Evolutionary conservation across 1,140 invertebrate genomes (phyloP), one percentile per base, ranked within the genome.

Genomic region (Argopecten irradians): DNA sequence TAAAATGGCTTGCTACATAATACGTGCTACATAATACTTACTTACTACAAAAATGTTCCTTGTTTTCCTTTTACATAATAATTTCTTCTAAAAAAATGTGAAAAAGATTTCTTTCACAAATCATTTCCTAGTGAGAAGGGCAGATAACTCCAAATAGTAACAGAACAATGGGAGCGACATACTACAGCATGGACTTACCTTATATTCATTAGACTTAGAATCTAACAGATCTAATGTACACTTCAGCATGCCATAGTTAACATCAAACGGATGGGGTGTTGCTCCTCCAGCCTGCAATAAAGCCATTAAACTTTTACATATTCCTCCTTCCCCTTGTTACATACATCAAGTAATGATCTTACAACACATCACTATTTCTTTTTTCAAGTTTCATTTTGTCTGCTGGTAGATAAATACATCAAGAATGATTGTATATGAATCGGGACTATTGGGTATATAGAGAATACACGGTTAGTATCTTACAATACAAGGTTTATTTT

Each of bases 171-270:
- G 46, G n/a, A 14, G n/a, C 13, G n/a, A 14, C 46, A 55, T 55
- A 14, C 13, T 55, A n/a, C 13, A 55, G 46, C 33, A 55, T 33
- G 35, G 8, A n/a, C 85, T 89, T 89, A 95, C 94, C 92, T 96
- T 94, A 89, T 89, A 95, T 71, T 96, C 95, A 33, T 94, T 86
- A 11, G 90, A 92, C 34, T 93, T 94, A 35, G 91, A 55, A 86
- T 94, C 92, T 33, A 96, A 14, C 14, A 91, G 43, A 35, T 94
- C 91, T 16, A 96, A 90, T 19, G 94, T 90, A 93, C 95, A 96
- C 28, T 95, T 94, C 34, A 96, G 92, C 19, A 95, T 89, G 46
- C 93, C 90, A 91, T 96, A 96, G 86, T 96, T 94, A 11, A 94
- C 92, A 92, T 96, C 95, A 5, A 94, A 34, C 14, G 95, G 95